Conservation (phyloP, 2,113 vertebrate species). For the Alexandromys fortis region DNA sequence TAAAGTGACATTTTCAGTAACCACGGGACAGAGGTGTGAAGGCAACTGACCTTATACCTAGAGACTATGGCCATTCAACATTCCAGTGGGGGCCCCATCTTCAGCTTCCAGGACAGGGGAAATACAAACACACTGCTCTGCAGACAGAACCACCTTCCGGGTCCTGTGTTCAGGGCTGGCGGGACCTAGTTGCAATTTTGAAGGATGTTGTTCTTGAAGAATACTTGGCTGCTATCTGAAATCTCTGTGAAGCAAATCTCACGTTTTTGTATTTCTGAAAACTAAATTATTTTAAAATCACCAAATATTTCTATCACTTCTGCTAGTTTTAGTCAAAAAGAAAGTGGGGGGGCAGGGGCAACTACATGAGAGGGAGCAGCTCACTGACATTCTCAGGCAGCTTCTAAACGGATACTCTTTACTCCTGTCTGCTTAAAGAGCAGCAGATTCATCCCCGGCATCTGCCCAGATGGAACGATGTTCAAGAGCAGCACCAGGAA, state of each 20-base stretch:
- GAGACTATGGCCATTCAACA: not conserved
- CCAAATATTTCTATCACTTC: not conserved
- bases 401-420: not conserved
- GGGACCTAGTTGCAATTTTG: conserved; percentile 17
- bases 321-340: not conserved
- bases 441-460: not conserved
- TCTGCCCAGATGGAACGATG: not conserved
- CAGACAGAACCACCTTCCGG: conserved; percentile 17
- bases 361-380: too few species aligned
- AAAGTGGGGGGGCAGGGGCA: not conserved
- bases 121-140: not conserved
- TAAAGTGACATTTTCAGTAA: not conserved
- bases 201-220: conserved; percentile 35
- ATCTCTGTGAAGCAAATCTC: conserved; percentile 44
- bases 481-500: not conserved
- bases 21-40: not conserved
- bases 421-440: conserved; percentile 49
- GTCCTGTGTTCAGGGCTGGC: not conserved
- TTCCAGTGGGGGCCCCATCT: not conserved
- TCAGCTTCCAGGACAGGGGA: not conserved
- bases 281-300: conserved; percentile 28
- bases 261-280: conserved; percentile 22
- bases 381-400: not conserved
- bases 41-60: not conserved
- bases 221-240: conserved; percentile 5